Evolutionary conservation across 2,797 vertebrate genomes (phyloP), one percentile per base, ranked within the genome.

Genomic region (Pipistrellus pygmaeus): DNA sequence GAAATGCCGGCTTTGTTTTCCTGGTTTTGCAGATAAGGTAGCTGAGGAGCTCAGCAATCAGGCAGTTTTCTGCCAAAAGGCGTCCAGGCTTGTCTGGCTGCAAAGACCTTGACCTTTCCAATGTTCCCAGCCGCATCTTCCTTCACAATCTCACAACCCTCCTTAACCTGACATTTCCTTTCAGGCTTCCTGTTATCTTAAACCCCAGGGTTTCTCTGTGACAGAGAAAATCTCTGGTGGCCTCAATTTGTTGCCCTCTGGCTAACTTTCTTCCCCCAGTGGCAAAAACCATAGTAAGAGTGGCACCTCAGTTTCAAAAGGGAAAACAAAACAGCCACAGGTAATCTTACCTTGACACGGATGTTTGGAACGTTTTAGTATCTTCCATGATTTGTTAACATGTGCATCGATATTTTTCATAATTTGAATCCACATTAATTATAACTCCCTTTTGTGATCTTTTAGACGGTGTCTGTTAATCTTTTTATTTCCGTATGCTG

Each of bases 361-460:
- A 27, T 77, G 35, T 83, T 90, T 73, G 38, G 53, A 92, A 66
- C 23, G 41, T 90, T 75, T 82, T 30, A 71, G 32, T 76, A 62
- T 69, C 41, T 83, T 87, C 27, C 8, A 0, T 84, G 55, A 68
- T n/a, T 87, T 55, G 18, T 72, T 88, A 72, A 83, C 38, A 41
- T 41, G 32, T 53, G 3, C 3, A 53, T 81, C 4, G 12, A 9
- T 51, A 75, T 60, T 88, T 91, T 94, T 64, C 12, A 69, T 57
- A 75, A 91, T 84, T 83, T 75, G 73, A 85, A 68, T 68, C 71
- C 20, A 64, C 90, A 90, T 90, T 90, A 64, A 69, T 90, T 88
- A 25, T 30, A 75, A 57, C 80, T 81, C 51, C 72, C 27, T 75
- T 95, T 53, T 44, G 30, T 75, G 55, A 66, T 80, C 55, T 92